Evolutionary conservation across 2,888 invertebrate species (phyloP), one percentile per base, ranked within the genome.

Genomic region (Aphidius colemani): DNA sequence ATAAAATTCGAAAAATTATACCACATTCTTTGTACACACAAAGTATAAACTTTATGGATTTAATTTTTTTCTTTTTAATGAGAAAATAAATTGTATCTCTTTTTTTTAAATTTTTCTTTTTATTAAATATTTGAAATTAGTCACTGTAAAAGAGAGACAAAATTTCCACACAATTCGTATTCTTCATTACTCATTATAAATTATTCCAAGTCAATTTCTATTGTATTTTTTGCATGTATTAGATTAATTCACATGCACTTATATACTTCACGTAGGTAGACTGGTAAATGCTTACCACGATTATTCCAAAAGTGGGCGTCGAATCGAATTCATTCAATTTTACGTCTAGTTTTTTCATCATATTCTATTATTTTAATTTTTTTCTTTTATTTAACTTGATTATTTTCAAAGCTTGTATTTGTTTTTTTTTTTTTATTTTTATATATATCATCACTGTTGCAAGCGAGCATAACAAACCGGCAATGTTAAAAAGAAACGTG

Each of bases 161-260:
- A 55, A 43, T 45, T 18, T 44, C 44, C 44, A 55, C 44, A 55
- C 55, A 55, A 55, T 55, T 13, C 30, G 30, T 30, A 30, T 30
- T 30, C 30, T 30, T 30, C 30, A 30, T 30, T 30, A 30, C 30
- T 55, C 55, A 10, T 44, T 55, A 44, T 55, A 55, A 55, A 55
- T 55, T 55, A 55, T 44, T 55, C 55, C 58, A 63, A 13, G 63
- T 63, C 63, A 63, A 63, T 64, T 64, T 64, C 59, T 62, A 49
- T 62, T 62, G 48, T 62, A 43, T 61, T 30, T 48, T 55, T 56
- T 43, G 61, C 55, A 64, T 64, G 53, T 50, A 59, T 64, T 64
- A 64, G 59, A 64, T 59, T 64, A 61, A 61, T 53, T 59, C 59
- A 49, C 63, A 46, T 57, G 57, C 18, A 64, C 49, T 55, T 46